phyloP scores from a whole-genome alignment of 1,140 invertebrate genomes.

The Drosophila nigrodunni region DNA sequence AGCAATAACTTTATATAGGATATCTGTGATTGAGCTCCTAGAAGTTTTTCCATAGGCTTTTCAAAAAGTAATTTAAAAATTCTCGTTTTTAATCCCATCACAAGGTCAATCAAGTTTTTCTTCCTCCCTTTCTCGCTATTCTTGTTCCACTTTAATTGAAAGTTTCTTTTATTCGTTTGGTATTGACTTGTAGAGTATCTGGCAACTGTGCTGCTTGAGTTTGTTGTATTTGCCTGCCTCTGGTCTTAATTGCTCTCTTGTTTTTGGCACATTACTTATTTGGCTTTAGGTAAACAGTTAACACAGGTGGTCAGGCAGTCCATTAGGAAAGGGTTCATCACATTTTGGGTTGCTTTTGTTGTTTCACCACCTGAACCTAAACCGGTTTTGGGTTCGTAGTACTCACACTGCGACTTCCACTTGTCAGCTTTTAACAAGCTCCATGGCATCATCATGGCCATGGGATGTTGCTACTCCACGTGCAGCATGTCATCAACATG shows the following conservation, averaged over 20 bases:
- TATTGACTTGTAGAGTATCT: not conserved
- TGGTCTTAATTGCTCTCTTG: not conserved
- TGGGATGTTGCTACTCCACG: slow-evolving; percentile 12
- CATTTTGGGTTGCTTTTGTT: not conserved
- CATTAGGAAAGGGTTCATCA: slow-evolving; percentile 14
- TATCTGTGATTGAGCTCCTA: no score
- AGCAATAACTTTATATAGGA: no score
- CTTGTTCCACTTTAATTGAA: no score
- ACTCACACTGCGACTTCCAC: not conserved
- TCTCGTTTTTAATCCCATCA: no score
- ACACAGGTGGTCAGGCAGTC: slow-evolving; percentile 25
- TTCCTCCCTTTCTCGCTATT: no score
- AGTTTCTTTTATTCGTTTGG: not conserved
- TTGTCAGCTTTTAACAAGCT: slow-evolving; percentile 47
- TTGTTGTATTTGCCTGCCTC: not conserved
- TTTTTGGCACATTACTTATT: slow-evolving; percentile 21
- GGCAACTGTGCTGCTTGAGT: not conserved
- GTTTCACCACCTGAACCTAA: slow-evolving; percentile 14
- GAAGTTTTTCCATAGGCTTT: no score
- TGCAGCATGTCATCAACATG: slow-evolving; percentile 49
- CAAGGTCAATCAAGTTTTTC: no score
- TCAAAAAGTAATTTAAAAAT: no score
- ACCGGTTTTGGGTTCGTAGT: no score
- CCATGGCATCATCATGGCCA: slow-evolving; percentile 6
- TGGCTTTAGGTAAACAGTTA: not conserved